Base-by-base conservation (phyloP, 2,888 invertebrate genomes). In the Schizaphis graminum region DNA sequence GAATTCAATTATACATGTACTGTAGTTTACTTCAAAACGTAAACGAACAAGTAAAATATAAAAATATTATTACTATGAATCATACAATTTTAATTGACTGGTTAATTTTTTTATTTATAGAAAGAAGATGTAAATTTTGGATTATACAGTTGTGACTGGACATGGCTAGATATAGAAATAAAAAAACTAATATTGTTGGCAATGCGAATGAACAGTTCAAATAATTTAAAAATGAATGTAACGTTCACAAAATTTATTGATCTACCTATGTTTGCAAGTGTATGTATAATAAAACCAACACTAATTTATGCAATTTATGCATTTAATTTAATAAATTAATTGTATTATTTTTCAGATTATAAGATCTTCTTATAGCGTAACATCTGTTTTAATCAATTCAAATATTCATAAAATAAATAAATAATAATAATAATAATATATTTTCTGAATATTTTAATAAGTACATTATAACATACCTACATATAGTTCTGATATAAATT, bases 21-120 rank as follows among this genome's bases (percentile, higher is more conserved):
- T 91, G 57, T 35, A 86, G 57, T 86, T 91, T 91, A 57, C 47
- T 86, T 91, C 91, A 91, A 86, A 47, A n/a, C 10, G 26, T 91
- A 0, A 86, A 56, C 24, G 86, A 91, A n/a, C 57, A 13, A 86
- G 91, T 91, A 91, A 91, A 28, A 26, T 53, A 44, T 44, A 56
- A 56, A 26, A 35, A 35, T 26, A 47, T 44, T 10, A 47, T 53
- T 41, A 49, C 13, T 24, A 47, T n/a, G 10, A 85, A 53, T 35
- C 77, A 35, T 35, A 21, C 21, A 16, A 0, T 91, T 67, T 26
- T 0, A 21, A 53, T 56, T 13, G 7, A 41, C 3, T 47, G 1
- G 11, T 49, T 7, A 13, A 0, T 4, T 85, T 41, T 53, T 56
- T 7, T 28, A 41, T 89, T 91, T 91, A 61, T 35, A 91, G 91